Base-by-base conservation (phyloP, 1,140 invertebrate species). In the Campoletis sonorensis region DNA sequence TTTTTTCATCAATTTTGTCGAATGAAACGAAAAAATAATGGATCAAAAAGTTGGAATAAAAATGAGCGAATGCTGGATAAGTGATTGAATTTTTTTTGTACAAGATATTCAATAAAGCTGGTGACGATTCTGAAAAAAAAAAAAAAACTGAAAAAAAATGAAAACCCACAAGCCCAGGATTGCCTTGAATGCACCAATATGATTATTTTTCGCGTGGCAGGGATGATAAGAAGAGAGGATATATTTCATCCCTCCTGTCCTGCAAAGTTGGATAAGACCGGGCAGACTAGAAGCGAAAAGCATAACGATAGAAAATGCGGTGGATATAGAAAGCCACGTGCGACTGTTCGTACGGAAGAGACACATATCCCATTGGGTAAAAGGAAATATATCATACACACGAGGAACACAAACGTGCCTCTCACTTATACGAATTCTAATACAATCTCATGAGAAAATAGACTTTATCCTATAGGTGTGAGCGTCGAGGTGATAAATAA, bases 401-500 rank as follows among this genome's bases (percentile, higher is more conserved):
- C 51, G 51, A 54, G 11, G 3, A 18, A 54, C 51, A 54, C 51
- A 54, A 3, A 54, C 51, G n/a, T 54, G 51, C 51, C 13, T 45
- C 40, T n/a, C 51, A 54, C 51, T n/a, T 21, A n/a, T 54, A 21
- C 51, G 8, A 3, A 54, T 54, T n/a, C 51, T 45, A 45, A 26
- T 16, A 64, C 61, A 64, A 64, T 64, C 23, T 64, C 61, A 23
- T 64, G 61, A 64, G 61, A 64, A 26, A 64, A 64, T 64, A 26
- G 61, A 21, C 61, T 64, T 64, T 64, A 64, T 26, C 61, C 61
- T 16, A 64, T 64, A 64, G 23, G 61, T 26, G 61, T 23, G 58
- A 23, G 40, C 40, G 40, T 5, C 1, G 61, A 23, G 27, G 54
- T 40, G 21, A 64, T 77, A 77, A 77, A 77, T 77, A 77, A 64